Base-by-base conservation (phyloP, 2,113 vertebrate species). In the Microtus montanus region DNA sequence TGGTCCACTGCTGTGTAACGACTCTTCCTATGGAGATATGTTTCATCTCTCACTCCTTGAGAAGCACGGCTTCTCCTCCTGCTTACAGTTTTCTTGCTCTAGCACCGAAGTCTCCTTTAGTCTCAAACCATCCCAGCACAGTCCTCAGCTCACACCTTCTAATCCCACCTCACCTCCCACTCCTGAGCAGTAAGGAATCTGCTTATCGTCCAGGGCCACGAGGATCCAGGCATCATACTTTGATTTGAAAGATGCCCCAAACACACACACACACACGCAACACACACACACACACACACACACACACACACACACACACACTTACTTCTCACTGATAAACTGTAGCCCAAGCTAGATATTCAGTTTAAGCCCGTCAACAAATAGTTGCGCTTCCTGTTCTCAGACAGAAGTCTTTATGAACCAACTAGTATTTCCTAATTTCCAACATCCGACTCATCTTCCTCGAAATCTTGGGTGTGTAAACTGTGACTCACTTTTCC, bases 361-460 rank as follows among this genome's bases (percentile, higher is more conserved):
- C 47, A 61, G 47, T 26, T 24, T 30, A 95, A 61, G 3, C 11
- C 49, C 54, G 71, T 70, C 9, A 85, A 88, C 68, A 92, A 92
- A 58, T 2, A 84, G 64, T 30, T 33, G 19, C 74, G 83, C 68
- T 93, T 91, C 28, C 14, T 83, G 78, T 64, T 92, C 80, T 71
- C 80, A 82, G 26, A 66, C 13, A 87, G 54, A 64, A 82, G 61
- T 71, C 52, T 93, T 91, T 95, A 58, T 52, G 64, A 93, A 92
- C 26, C 47, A 75, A 92, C 26, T 47, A 75, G 52, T 71, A 75
- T 85, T 93, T 96, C 52, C 68, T 78, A 94, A 28, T 85, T 84
- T 24, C 78, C 28, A 63, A 70, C 38, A 82, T 90, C 30, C 63
- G 74, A 70, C 33, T 64, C 47, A 41, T 38, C 88, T 71, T 85